phyloP scores from a whole-genome alignment of 2,113 vertebrate species.

The Muntiacus reevesi region DNA sequence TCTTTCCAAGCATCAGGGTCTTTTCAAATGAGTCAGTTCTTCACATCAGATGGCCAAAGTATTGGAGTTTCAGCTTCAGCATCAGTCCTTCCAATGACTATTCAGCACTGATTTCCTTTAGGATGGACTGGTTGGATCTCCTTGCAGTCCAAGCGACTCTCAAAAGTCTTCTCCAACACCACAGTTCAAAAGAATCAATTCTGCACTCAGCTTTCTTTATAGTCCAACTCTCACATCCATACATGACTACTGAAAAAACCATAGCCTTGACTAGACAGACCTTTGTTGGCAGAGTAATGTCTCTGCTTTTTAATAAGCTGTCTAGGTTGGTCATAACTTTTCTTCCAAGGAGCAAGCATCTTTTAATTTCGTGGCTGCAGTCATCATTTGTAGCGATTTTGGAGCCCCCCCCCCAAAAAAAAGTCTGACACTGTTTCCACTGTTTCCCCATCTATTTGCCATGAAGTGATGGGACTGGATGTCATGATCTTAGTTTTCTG shows the following conservation, averaged over 20 bases:
- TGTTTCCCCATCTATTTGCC: too few species aligned
- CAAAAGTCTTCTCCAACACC: background rate
- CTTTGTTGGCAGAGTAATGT: background rate
- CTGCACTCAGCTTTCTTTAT: background rate
- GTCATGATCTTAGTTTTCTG: too few species aligned
- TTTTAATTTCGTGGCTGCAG: background rate
- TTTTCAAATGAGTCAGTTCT: background rate
- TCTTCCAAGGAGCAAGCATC: background rate
- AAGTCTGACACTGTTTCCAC: too few species aligned
- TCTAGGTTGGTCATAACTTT: background rate
- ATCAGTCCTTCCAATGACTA: background rate
- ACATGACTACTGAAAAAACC: background rate
- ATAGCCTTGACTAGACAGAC: background rate
- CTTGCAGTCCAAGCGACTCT: background rate
- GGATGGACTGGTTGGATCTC: background rate
- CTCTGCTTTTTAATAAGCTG: background rate
- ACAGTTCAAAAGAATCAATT: background rate
- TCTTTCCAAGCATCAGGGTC: background rate
- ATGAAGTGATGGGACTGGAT: too few species aligned
- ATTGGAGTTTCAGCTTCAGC: background rate
- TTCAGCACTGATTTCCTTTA: background rate
- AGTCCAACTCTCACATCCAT: background rate
- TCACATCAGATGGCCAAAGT: background rate
- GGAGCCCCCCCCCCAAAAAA: background rate
- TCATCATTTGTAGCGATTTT: background rate